These are phyloP conservation scores for Pherbina coryleti DNA, from an alignment of 2,888 invertebrate species.

Conservation along the genomic window DNA sequence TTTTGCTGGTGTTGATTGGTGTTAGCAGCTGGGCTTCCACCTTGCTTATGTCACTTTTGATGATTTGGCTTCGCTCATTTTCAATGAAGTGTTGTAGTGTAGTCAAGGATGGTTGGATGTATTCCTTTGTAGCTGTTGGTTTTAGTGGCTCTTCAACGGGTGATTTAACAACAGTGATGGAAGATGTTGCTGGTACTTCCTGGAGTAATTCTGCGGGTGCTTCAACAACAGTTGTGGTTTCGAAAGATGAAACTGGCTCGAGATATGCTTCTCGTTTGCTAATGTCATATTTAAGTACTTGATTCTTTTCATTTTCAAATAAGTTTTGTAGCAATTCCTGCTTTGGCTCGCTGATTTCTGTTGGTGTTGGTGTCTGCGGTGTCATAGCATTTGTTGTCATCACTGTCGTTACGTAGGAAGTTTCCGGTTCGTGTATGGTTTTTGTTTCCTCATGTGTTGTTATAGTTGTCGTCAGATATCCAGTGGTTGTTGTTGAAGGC, in stretches of 20 bases:
- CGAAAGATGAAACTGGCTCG: background rate
- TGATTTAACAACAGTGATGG: background rate
- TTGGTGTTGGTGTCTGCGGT: background rate
- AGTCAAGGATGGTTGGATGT: background rate
- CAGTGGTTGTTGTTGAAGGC: slow-evolving; percentile 33
- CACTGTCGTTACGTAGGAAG: no score
- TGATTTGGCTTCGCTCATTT: slow-evolving; percentile 9
- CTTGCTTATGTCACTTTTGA: background rate
- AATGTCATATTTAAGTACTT: background rate
- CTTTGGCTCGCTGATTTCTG: background rate
- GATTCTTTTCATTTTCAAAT: background rate
- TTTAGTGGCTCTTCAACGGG: background rate
- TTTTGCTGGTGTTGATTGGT: background rate
- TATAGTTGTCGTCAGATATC: slow-evolving; percentile 54
- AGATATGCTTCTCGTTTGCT: background rate
- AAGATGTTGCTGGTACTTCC: no score
- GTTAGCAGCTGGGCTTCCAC: background rate
- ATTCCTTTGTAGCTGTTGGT: background rate
- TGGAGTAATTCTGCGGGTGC: no score
- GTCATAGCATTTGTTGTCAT: background rate
- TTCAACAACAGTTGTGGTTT: background rate
- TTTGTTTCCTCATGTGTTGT: slow-evolving; percentile 11
- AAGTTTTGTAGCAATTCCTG: background rate
- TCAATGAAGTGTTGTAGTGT: slow-evolving; percentile 23
- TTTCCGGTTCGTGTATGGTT: background rate